These are phyloP conservation scores for Caenorhabditis zanzibari DNA, from an alignment of 2,888 invertebrate species.

Conservation along the genomic window DNA sequence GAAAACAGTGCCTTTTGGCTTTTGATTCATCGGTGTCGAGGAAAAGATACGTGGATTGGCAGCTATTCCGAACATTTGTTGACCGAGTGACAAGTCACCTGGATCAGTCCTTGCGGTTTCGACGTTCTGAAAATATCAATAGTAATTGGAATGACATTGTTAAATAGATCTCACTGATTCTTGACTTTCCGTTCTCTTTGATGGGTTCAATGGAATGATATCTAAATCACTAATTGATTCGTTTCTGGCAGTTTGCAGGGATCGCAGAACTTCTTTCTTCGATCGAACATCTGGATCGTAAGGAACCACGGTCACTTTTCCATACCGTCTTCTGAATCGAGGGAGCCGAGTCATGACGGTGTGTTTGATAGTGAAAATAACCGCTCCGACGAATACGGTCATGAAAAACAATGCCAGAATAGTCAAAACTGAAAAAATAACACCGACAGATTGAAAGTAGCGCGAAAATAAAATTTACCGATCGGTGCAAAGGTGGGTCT, in stretches of 20 bases:
- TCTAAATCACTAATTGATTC: slow-evolving; percentile 20
- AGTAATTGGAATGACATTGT: background rate
- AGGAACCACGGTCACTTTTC: slow-evolving; percentile 49
- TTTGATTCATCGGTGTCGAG: slow-evolving; percentile 41
- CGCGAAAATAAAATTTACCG: slow-evolving; percentile 4
- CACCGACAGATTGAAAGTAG: no score
- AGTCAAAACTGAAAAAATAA: slow-evolving; percentile 33
- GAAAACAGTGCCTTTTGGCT: slow-evolving; percentile 34
- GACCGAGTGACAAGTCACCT: slow-evolving; percentile 48
- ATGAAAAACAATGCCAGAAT: slow-evolving; percentile 44
- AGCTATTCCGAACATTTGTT: slow-evolving; percentile 55
- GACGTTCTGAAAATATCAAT: slow-evolving; percentile 1
- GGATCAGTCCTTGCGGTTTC: slow-evolving; percentile 34
- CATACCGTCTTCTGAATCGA: slow-evolving; percentile 50
- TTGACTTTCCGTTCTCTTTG: background rate
- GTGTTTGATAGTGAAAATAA: slow-evolving; percentile 43
- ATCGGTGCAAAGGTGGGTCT: background rate
- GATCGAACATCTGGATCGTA: slow-evolving; percentile 53
- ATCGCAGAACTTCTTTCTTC: slow-evolving; percentile 39
- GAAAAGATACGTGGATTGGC: slow-evolving; percentile 30
- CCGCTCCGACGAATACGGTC: slow-evolving; percentile 17
- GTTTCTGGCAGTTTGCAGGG: slow-evolving; percentile 29
- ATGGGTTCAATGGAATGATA: slow-evolving; percentile 30
- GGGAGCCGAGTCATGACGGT: slow-evolving; percentile 37
- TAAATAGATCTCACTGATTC: slow-evolving; percentile 11